Evolutionary conservation across 1,140 invertebrate genomes (phyloP).

Genomic region (Drosophila neocordata): DNA sequence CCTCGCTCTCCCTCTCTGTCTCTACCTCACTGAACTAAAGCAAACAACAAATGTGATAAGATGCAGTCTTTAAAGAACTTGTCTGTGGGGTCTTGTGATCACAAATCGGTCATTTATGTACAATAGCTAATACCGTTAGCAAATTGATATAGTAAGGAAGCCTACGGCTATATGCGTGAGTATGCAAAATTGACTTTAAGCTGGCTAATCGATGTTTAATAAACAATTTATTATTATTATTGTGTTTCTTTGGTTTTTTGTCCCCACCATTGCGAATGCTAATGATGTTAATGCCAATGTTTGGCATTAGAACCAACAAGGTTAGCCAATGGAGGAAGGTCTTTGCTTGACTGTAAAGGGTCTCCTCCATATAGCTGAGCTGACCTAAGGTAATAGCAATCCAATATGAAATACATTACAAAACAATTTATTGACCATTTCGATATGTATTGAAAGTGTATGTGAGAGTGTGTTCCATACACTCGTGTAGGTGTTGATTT

Average conservation of each 20-base stretch:
- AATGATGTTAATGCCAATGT: constrained; percentile 20
- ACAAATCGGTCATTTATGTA: not conserved
- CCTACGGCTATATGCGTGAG: constrained; percentile 36
- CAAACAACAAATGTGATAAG: constrained; percentile 5
- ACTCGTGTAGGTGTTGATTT: constrained; percentile 28
- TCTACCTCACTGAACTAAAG: too few species aligned
- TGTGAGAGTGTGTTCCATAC: constrained; percentile 21
- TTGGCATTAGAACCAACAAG: constrained; percentile 67
- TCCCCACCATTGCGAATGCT: constrained; percentile 12
- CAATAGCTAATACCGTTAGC: not conserved
- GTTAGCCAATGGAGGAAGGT: constrained; percentile 46
- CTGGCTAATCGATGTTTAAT: constrained; percentile 45
- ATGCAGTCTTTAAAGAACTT: constrained; percentile 4
- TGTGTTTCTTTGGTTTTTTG: constrained; percentile 11
- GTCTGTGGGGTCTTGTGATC: not conserved
- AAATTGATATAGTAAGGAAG: constrained; percentile 5
- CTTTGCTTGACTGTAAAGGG: constrained; percentile 24
- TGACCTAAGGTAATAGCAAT: constrained; percentile 71
- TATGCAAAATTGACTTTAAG: constrained; percentile 45
- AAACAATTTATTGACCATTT: constrained; percentile 40
- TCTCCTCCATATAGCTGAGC: constrained; percentile 15
- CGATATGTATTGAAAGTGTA: constrained; percentile 26
- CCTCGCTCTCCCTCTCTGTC: not conserved
- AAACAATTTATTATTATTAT: constrained; percentile 47
- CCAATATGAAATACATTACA: constrained; percentile 56